Conservation (phyloP, 2,797 vertebrate genomes). For the Aotus griseimembra region DNA sequence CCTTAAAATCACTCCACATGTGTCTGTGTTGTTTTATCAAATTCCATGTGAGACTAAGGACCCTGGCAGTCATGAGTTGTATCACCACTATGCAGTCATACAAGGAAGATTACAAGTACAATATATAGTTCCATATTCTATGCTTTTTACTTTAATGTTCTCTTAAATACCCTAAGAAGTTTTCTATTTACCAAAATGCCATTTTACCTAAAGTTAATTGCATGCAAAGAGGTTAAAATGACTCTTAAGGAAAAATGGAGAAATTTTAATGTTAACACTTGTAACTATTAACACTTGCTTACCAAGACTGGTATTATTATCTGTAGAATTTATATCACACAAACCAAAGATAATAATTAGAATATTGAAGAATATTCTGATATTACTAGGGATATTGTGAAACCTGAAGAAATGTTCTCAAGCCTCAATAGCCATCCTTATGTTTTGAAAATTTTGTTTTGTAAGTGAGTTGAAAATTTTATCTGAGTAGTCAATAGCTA, state of each 20-base stretch:
- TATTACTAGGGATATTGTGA: not conserved
- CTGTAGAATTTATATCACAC: not conserved
- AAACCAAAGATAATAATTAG: not conserved
- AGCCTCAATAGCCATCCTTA: not conserved
- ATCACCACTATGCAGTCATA: not conserved
- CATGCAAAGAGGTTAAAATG: not conserved
- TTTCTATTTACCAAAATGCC: not conserved
- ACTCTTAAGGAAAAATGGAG: not conserved
- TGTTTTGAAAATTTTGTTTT: constrained; percentile 37
- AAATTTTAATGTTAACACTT: not conserved
- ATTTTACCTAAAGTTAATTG: not conserved
- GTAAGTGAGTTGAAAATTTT: constrained; percentile 36
- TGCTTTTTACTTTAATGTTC: not conserved
- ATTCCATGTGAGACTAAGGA: not conserved
- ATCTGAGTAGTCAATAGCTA: constrained; percentile 14
- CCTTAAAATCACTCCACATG: not conserved
- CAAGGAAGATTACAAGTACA: not conserved
- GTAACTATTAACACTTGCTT: not conserved
- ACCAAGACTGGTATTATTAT: not conserved
- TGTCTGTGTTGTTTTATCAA: not conserved
- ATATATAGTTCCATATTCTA: not conserved
- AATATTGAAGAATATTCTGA: not conserved
- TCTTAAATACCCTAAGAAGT: not conserved
- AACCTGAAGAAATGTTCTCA: constrained; percentile 7
- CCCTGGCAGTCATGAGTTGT: not conserved